Percentiles rank a stretch among this genome's conserved stretches.
phyloP scores from a whole-genome alignment of 2,113 vertebrate species.

The Gambusia holbrooki region DNA sequence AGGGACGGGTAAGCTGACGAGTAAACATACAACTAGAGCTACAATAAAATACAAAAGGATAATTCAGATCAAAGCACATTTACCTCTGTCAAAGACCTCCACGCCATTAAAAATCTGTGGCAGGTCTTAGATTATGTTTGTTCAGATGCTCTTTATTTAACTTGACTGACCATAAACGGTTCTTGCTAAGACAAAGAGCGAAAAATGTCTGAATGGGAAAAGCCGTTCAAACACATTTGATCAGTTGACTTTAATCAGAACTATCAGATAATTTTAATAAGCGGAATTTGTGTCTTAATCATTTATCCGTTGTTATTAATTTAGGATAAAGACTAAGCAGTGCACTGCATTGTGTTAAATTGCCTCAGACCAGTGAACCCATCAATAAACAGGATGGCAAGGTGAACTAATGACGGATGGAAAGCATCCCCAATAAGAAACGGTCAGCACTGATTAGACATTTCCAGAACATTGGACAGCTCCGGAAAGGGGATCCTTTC shows the following conservation, averaged over 20 bases:
- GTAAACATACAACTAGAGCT: not conserved
- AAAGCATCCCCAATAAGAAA: not conserved
- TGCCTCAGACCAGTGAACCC: not conserved
- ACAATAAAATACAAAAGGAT: not conserved
- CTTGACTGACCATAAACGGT: not conserved
- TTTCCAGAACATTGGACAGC: not conserved
- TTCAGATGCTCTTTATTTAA: not conserved
- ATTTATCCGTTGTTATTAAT: not conserved
- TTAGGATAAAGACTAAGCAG: not conserved
- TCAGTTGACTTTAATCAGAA: not conserved
- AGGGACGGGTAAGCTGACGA: too few relatives aligned
- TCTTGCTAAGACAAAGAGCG: not conserved
- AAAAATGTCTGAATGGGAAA: not conserved
- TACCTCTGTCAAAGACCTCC: not conserved
- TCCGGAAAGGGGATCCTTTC: not conserved
- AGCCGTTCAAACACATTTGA: not conserved
- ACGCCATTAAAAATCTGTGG: not conserved
- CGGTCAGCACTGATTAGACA: too few relatives aligned
- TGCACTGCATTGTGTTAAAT: not conserved
- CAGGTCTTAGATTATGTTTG: not conserved
- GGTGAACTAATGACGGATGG: not conserved
- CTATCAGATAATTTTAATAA: not conserved
- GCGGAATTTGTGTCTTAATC: too few relatives aligned
- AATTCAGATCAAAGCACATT: not conserved
- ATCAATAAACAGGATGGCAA: not conserved